A percentile compares a stretch with the other conserved stretches of the same genome.
Evolutionary conservation across 2,888 invertebrate genomes (phyloP).

Genomic region (Erannis defoliaria): DNA sequence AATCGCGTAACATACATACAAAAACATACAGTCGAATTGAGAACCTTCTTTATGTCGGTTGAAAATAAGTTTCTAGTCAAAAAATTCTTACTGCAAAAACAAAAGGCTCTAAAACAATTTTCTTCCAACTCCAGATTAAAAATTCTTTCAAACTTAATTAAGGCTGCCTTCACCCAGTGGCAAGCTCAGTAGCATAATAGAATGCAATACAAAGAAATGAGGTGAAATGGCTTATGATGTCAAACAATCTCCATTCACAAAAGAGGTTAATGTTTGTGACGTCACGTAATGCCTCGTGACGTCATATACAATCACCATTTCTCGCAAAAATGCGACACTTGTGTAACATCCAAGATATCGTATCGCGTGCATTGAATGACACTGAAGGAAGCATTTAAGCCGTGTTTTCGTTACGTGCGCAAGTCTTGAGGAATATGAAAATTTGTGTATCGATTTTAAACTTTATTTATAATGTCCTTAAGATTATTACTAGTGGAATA

Average conservation of each 20-base stretch:
- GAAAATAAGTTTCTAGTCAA: no score
- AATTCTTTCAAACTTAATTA: neutral
- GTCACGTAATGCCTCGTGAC: conserved; percentile 11
- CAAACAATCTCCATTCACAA: conserved; percentile 10
- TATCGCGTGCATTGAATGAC: conserved; percentile 28
- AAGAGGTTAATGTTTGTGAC: conserved; percentile 13
- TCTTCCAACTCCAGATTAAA: neutral
- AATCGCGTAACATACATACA: no score
- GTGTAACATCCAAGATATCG: conserved; percentile 24
- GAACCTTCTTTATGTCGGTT: no score
- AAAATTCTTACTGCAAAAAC: no score
- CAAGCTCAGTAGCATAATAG: conserved; percentile 4
- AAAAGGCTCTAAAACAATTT: neutral
- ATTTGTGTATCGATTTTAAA: neutral
- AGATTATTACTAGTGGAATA: no score
- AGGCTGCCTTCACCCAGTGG: conserved; percentile 6
- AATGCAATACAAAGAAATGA: conserved; percentile 21
- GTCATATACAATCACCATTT: conserved; percentile 32
- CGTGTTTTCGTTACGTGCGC: conserved; percentile 1
- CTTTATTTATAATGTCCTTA: neutral
- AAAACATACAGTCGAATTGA: no score
- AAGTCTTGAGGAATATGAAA: neutral
- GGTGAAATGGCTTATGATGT: conserved; percentile 12
- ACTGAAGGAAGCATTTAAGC: conserved; percentile 19
- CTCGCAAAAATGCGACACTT: conserved; percentile 26